These are phyloP conservation scores for Atherinomorus stipes DNA, from an alignment of 2,113 vertebrate genomes.

Conservation along the genomic window DNA sequence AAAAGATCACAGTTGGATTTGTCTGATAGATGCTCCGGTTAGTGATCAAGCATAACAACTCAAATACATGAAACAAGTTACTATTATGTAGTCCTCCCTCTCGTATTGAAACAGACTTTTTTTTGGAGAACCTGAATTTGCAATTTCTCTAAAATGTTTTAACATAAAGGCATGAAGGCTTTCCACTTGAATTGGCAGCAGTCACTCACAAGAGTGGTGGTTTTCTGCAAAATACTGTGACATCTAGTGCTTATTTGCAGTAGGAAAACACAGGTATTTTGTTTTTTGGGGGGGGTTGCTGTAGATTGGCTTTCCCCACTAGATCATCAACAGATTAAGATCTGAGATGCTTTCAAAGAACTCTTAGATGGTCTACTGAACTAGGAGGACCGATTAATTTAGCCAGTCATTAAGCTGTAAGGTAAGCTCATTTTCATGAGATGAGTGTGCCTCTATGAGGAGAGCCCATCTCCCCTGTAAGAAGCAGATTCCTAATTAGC, in stretches of 20 bases:
- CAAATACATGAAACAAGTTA: neutral
- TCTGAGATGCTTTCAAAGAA: slow-evolving; percentile 42
- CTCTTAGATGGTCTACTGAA: slow-evolving; percentile 38
- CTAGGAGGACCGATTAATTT: slow-evolving; percentile 56
- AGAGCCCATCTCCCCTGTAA: slow-evolving; percentile 39
- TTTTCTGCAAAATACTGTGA: neutral
- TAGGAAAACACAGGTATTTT: slow-evolving; percentile 2
- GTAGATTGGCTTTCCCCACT: slow-evolving; percentile 16
- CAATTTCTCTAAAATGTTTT: too few relatives aligned
- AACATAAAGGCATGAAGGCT: too few relatives aligned
- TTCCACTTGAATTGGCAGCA: neutral
- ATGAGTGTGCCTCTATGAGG: slow-evolving; percentile 40
- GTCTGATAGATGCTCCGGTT: neutral
- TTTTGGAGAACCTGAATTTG: neutral
- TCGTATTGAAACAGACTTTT: neutral
- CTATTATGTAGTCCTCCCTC: neutral
- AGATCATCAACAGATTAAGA: slow-evolving; percentile 42
- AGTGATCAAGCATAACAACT: neutral
- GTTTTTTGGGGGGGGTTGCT: too few relatives aligned
- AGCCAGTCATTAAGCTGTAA: slow-evolving; percentile 47
- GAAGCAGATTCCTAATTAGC: slow-evolving; percentile 71
- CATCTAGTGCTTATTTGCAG: neutral
- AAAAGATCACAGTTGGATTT: slow-evolving; percentile 1
- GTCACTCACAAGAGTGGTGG: neutral
- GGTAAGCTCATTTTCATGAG: slow-evolving; percentile 35